These are phyloP conservation scores for Cataglyphis albicans DNA, from an alignment of 2,888 invertebrate genomes.

Conservation along the genomic window DNA sequence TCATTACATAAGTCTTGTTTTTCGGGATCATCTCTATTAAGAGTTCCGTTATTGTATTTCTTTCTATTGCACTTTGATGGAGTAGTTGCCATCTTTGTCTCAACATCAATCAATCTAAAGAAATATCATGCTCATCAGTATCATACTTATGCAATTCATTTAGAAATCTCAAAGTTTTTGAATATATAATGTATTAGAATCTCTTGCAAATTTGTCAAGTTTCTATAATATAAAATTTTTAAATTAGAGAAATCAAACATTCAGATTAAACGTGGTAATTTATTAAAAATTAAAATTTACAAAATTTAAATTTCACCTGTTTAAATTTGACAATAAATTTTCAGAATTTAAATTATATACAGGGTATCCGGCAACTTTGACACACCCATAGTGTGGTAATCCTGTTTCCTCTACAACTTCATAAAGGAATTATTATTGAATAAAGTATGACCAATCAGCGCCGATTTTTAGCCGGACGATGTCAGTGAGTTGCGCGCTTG, in stretches of 20 bases:
- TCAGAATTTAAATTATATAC: no score
- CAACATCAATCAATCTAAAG: conserved; percentile 23
- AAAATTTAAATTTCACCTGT: not conserved
- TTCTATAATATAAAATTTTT: not conserved
- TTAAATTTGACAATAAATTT: no score
- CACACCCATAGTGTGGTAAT: no score
- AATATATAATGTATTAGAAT: not conserved
- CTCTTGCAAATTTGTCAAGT: not conserved
- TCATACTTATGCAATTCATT: not conserved
- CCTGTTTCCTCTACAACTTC: no score
- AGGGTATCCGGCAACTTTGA: no score
- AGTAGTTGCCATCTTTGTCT: conserved; percentile 31
- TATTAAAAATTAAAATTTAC: not conserved
- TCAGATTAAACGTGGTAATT: not conserved
- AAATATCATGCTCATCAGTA: not conserved
- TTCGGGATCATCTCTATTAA: conserved; percentile 19
- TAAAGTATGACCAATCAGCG: no score
- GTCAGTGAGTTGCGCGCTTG: no score
- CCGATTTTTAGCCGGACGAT: no score
- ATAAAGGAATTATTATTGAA: no score
- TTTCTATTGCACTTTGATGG: not conserved
- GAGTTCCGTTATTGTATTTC: conserved; percentile 20
- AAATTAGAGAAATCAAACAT: not conserved
- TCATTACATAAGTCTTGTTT: conserved; percentile 50
- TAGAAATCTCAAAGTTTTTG: not conserved